Base-by-base conservation (phyloP, 2,113 vertebrate genomes). In the Hystrix cristata region DNA sequence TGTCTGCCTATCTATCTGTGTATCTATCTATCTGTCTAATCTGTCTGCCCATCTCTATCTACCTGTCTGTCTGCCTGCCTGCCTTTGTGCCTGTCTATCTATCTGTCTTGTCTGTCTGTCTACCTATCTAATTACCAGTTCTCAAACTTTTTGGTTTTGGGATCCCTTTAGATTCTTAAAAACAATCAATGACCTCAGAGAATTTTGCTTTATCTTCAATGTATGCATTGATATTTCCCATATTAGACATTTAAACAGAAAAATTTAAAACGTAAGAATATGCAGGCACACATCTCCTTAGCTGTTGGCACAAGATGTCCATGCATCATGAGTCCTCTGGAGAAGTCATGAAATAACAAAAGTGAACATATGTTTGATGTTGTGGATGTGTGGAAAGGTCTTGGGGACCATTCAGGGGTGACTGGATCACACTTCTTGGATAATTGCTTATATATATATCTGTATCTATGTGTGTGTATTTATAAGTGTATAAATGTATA, bases 221-320 rank as follows among this genome's bases (percentile, higher is more conserved):
- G 76, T 62, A 72, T 34, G 81, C 29, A n/a, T 43, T 93, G 25
- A 82, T 90, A 91, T 69, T 59, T 86, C 19, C 31, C 19, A 21
- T 46, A 53, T 71, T 94, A 88, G 46, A 83, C 55, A 72, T 78
- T 81, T 69, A 81, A 64, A n/a, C 15, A 90, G 25, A 85, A 85
- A 82, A 60, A 19, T 71, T 60, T 31, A 78, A 83, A 85, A 38
- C 19, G 16, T 53, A 48, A 71, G 34, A 43, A 48, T 74, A 60
- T 13, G n/a, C 4, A 95, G 60, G 43, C 7, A 62, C 38, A 87
- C 7, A 5, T 69, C 25, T 57, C 8, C 65, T 69, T 93, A 78
- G n/a, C 5, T 87, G 7, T 80, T 38, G 62, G 67, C 80, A 12
- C 12, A 59, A 81, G 31, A 71, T 78, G 25, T 46, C 27, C 34